Percentiles rank a stretch among this genome's conserved stretches.
Conservation (phyloP, 2,113 vertebrate genomes). For the Carassius carassius region DNA sequence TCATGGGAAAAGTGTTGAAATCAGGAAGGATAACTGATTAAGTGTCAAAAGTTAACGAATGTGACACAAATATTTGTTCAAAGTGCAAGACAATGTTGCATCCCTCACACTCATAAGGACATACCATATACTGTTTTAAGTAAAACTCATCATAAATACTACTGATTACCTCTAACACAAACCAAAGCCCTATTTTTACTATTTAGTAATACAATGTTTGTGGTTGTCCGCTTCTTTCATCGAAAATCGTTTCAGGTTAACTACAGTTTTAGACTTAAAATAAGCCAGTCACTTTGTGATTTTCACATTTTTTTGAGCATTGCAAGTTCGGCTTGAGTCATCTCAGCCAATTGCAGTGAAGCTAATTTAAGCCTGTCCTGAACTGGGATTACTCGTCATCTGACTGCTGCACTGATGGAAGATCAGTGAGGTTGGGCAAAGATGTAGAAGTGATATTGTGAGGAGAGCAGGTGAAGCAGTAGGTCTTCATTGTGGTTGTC, state of each 20-base stretch:
- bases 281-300: not conserved
- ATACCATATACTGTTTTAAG: not conserved
- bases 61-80: not conserved
- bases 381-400: slow-evolving; percentile 63
- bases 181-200: no score
- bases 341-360: slow-evolving; percentile 63
- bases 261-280: not conserved
- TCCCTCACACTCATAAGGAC: not conserved
- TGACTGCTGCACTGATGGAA: slow-evolving; percentile 24
- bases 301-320: slow-evolving; percentile 2
- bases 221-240: not conserved
- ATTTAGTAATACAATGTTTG: not conserved
- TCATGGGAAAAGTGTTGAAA: not conserved
- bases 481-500: not conserved
- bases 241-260: no score
- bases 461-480: slow-evolving; percentile 47
- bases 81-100: not conserved
- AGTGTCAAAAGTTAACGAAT: not conserved
- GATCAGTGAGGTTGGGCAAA: not conserved
- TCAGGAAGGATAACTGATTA: not conserved
- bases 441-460: slow-evolving; percentile 4
- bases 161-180: not conserved
- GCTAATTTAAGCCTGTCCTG: slow-evolving; percentile 68
- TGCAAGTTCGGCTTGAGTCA: slow-evolving; percentile 50
- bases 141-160: not conserved